These are phyloP conservation scores for Danaus chrysippus DNA, from an alignment of 2,888 invertebrate species.

Conservation along the genomic window DNA sequence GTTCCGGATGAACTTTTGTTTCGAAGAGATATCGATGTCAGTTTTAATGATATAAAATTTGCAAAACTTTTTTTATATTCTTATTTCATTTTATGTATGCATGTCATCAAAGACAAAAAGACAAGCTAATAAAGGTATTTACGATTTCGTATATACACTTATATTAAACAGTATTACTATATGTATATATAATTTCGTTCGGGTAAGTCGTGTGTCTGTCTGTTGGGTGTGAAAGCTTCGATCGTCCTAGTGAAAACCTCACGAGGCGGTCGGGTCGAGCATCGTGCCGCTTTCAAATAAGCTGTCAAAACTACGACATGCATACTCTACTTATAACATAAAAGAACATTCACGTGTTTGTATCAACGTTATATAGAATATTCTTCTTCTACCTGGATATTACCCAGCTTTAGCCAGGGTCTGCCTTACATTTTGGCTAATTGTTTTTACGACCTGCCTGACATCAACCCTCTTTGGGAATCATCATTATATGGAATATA, in stretches of 20 bases:
- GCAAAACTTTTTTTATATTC: too few species aligned
- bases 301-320: conserved; percentile 35
- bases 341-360: not conserved
- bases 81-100: too few species aligned
- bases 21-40: too few species aligned
- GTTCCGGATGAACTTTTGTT: too few species aligned
- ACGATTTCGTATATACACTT: not conserved
- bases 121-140: not conserved
- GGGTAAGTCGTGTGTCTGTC: conserved; percentile 36
- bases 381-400: too few species aligned
- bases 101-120: too few species aligned
- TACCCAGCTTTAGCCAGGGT: too few species aligned
- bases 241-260: conserved; percentile 62
- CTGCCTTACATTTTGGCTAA: too few species aligned
- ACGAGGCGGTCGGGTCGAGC: conserved; percentile 47
- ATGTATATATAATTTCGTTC: conserved; percentile 39
- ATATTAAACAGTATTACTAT: conserved; percentile 11
- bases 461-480: too few species aligned
- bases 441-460: too few species aligned
- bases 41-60: too few species aligned
- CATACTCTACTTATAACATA: conserved; percentile 28
- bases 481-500: too few species aligned
- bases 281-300: conserved; percentile 39
- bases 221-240: conserved; percentile 66
- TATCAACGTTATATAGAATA: not conserved